Base-by-base conservation (phyloP, 2,888 invertebrate species). In the Vanessa cardui region DNA sequence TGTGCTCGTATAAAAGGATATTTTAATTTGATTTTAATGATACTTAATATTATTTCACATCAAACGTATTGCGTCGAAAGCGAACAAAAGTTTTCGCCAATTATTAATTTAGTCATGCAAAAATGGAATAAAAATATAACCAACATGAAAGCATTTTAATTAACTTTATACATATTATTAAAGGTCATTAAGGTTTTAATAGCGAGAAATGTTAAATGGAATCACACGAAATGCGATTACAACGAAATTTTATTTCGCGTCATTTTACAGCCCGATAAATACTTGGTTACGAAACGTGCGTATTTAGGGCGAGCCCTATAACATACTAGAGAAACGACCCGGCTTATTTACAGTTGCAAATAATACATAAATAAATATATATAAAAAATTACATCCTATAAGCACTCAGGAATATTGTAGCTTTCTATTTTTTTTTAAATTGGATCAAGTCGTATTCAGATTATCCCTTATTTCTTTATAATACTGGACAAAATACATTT, bases 181-280 rank as follows among this genome's bases (percentile, higher is more conserved):
- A 54, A 62, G 52, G 44, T 66, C 64, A 66, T 66, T 64, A 58
- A 50, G 50, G 49, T 56, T 69, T 69, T 67, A 64, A 69, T 66
- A 45, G 39, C 58, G 44, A 66, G 45, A 60, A 71, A 62, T 60
- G 59, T 47, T 46, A 62, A 71, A 69, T 66, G 68, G 61, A 66
- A 69, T 69, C 66, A 66, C 63, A 64, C 63, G 68, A 69, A 71
- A 71, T 69, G 47, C 58, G 56, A 71, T 66, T 64, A 66, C 59
- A 64, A 49, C 64, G 64, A 68, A 70, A 73, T 69, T 71, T 69
- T 68, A 74, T 73, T 72, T 62, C 62, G 61, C 49, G 47, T 67
- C 71, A 70, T 62, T 70, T 70, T 62, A 64, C 52, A 62, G 47
- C 20, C n/a, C 54, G 50, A 67, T 70, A 62, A 68, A 54, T 65